Conservation (phyloP, 1,140 invertebrate genomes). For the Apocrypta bakeri region DNA sequence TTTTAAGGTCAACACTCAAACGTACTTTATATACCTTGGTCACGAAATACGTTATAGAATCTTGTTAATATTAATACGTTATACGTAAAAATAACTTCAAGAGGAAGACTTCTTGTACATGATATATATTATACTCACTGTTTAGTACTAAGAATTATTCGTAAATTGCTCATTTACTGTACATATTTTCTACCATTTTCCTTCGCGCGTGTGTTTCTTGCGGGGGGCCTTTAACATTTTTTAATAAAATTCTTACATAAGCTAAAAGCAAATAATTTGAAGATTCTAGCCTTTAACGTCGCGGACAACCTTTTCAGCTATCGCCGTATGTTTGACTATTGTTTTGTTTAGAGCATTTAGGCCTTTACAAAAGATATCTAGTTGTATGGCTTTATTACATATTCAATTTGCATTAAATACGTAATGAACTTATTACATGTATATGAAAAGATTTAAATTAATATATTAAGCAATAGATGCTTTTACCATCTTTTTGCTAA, state of each 20-base stretch:
- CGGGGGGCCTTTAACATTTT: slow-evolving; percentile 10
- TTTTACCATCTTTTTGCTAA: slow-evolving; percentile 28
- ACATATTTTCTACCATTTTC: slow-evolving; percentile 42
- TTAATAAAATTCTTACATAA: neutral
- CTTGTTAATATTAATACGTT: neutral
- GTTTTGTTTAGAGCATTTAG: neutral
- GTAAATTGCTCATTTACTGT: slow-evolving; percentile 21
- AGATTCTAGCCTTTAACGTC: neutral
- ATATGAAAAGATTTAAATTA: slow-evolving; percentile 5
- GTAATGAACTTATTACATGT: too few species aligned
- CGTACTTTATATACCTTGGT: neutral
- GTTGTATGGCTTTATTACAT: neutral
- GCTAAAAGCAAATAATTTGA: neutral
- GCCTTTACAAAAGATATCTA: neutral
- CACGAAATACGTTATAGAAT: neutral
- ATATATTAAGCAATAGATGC: slow-evolving; percentile 8
- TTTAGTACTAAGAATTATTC: slow-evolving; percentile 24
- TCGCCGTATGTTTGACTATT: neutral
- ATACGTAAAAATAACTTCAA: neutral
- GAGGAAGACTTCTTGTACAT: neutral
- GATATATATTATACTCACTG: neutral
- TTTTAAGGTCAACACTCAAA: neutral
- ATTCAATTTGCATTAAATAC: too few species aligned
- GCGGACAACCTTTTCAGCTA: slow-evolving; percentile 4
- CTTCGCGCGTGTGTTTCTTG: slow-evolving; percentile 4